A percentile compares a stretch with the other conserved stretches of the same genome.
These are phyloP conservation scores for Iselma pallidipennis DNA, from an alignment of 2,888 invertebrate genomes.

Conservation along the genomic window DNA sequence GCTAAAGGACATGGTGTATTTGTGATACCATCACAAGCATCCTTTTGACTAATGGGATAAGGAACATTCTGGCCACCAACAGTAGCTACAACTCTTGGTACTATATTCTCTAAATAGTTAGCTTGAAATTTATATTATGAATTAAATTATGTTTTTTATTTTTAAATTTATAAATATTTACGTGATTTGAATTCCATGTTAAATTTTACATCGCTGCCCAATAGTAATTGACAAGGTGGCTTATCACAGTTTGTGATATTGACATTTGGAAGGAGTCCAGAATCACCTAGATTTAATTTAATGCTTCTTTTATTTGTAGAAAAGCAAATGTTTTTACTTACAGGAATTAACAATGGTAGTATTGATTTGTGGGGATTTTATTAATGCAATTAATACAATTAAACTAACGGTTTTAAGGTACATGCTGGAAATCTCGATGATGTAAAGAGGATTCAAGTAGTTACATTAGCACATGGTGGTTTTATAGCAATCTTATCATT, in stretches of 20 bases:
- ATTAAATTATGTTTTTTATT: neutral
- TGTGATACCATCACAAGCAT: constrained; percentile 32
- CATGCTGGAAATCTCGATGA: too few species aligned
- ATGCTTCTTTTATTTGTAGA: neutral
- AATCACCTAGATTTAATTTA: neutral
- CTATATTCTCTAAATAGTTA: constrained; percentile 29
- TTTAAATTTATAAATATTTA: neutral
- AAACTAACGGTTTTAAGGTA: too few species aligned
- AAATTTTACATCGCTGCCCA: neutral
- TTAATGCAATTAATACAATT: too few species aligned
- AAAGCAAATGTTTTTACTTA: neutral
- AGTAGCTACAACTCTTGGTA: constrained; percentile 22
- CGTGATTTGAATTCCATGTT: constrained; percentile 1
- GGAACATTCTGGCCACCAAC: constrained; percentile 19
- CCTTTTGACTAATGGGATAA: constrained; percentile 26
- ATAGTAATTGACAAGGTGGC: neutral
- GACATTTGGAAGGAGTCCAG: neutral
- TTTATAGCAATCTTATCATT: too few species aligned
- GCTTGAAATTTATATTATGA: constrained; percentile 30
- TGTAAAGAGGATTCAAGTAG: too few species aligned
- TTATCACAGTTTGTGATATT: neutral
- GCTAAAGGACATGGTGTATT: constrained; percentile 34
- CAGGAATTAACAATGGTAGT: neutral
- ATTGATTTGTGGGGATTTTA: too few species aligned
- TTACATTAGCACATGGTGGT: too few species aligned